These are phyloP conservation scores for Palythoa caribaeorum DNA, from an alignment of 92 coral and sea anemone genomes.

Conservation along the genomic window DNA sequence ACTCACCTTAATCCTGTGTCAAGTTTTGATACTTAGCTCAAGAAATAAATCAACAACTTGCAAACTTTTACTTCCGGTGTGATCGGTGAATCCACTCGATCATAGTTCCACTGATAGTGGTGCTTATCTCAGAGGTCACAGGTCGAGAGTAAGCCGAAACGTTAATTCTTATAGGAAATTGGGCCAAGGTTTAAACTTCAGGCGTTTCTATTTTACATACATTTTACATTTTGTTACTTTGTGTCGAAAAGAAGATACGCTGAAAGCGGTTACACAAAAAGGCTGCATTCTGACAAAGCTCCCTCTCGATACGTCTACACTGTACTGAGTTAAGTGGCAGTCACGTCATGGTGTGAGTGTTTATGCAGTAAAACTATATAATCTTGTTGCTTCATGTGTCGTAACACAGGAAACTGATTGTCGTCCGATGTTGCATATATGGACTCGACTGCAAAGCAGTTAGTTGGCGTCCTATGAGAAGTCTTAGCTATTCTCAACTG, in stretches of 20 bases:
- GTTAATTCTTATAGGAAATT: constrained; percentile 20
- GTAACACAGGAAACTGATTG: constrained; percentile 44
- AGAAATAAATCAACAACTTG: constrained; percentile 31
- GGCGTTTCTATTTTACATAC: neutral
- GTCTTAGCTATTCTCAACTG: neutral
- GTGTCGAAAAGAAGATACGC: neutral
- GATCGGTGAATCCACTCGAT: constrained; percentile 23
- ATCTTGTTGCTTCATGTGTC: constrained; percentile 44
- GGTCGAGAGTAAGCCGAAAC: constrained; percentile 43
- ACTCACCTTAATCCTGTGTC: constrained; percentile 26
- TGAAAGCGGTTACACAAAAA: neutral
- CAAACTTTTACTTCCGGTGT: constrained; percentile 35
- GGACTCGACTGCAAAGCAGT: constrained; percentile 11
- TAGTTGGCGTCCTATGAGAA: neutral
- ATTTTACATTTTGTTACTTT: neutral
- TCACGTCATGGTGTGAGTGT: constrained; percentile 23
- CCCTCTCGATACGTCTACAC: neutral
- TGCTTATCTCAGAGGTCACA: constrained; percentile 12
- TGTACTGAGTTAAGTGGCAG: neutral
- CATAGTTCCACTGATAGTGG: constrained; percentile 31
- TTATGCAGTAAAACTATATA: constrained; percentile 6
- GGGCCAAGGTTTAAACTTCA: neutral
- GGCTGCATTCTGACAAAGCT: neutral
- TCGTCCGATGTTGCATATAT: constrained; percentile 9
- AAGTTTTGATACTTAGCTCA: constrained; percentile 29